phyloP scores from a whole-genome alignment of 1,140 invertebrate species.

The Drosophila eugracilis region DNA sequence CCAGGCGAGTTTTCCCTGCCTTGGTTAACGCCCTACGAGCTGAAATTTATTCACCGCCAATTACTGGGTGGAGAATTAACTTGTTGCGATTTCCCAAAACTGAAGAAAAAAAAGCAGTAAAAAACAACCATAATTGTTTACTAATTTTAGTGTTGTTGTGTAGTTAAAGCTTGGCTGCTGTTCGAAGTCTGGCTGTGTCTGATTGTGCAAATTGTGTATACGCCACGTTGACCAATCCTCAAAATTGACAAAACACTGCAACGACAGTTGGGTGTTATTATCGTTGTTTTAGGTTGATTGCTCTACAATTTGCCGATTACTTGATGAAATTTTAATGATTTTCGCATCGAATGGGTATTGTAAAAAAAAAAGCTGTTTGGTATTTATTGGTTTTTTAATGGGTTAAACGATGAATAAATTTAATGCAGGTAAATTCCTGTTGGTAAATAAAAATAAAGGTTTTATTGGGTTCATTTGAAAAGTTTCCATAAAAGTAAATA shows the following conservation, averaged over 20 bases:
- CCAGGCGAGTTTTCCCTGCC: conserved; percentile 40
- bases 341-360: no score
- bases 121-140: conserved; percentile 82
- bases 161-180: conserved; percentile 5
- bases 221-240: conserved; percentile 77
- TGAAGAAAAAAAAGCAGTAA: no score
- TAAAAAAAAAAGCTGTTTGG: conserved; percentile 1
- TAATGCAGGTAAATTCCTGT: no score
- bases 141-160: conserved; percentile 62
- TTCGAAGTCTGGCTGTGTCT: not conserved
- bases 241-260: conserved; percentile 68
- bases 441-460: no score
- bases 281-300: conserved; percentile 39
- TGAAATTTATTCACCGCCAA: conserved; percentile 64
- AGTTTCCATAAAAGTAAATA: no score
- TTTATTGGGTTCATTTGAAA: no score
- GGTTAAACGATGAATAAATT: no score
- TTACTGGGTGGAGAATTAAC: conserved; percentile 72
- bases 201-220: conserved; percentile 77
- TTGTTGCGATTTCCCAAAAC: conserved; percentile 72
- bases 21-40: conserved; percentile 65
- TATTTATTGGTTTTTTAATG: no score
- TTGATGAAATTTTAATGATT: conserved; percentile 33
- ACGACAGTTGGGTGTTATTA: conserved; percentile 64
- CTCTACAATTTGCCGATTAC: conserved; percentile 49